phyloP scores from a whole-genome alignment of 2,113 vertebrate genomes.

The Toxotes jaculatrix region DNA sequence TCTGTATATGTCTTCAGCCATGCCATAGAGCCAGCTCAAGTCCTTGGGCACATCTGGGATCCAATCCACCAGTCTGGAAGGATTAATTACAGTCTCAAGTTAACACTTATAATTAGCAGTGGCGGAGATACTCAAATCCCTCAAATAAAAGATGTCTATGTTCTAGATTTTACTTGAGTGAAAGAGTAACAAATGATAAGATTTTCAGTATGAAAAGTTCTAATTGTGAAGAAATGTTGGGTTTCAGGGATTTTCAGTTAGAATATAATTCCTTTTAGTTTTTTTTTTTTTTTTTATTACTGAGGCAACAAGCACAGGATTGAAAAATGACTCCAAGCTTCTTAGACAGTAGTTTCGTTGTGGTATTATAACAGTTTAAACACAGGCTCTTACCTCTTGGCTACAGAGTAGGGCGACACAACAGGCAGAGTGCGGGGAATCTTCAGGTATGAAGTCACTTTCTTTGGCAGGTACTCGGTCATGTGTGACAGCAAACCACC shows the following conservation, averaged over 20 bases:
- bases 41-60: slow-evolving; percentile 60
- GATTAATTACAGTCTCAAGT: not conserved
- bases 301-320: not conserved
- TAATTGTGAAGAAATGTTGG: not conserved
- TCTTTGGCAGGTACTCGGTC: slow-evolving; percentile 74
- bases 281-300: too few species aligned
- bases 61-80: slow-evolving; percentile 64
- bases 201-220: not conserved
- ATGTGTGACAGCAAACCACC: slow-evolving; percentile 73
- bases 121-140: not conserved
- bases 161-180: too few species aligned
- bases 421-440: slow-evolving; percentile 84
- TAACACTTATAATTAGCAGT: not conserved
- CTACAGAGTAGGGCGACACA: slow-evolving; percentile 73
- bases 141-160: too few species aligned
- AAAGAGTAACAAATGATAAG: not conserved
- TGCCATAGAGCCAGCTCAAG: slow-evolving; percentile 56
- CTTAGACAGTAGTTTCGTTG: too few species aligned
- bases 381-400: slow-evolving; percentile 80
- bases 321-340: too few species aligned
- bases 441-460: slow-evolving; percentile 51
- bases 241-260: not conserved
- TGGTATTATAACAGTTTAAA: not conserved
- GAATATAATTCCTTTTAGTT: too few species aligned
- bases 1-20: slow-evolving; percentile 41